Percentiles rank a stretch among this genome's conserved stretches.
phyloP scores from a whole-genome alignment of 2,797 vertebrate species.

The Helostoma temminkii region DNA sequence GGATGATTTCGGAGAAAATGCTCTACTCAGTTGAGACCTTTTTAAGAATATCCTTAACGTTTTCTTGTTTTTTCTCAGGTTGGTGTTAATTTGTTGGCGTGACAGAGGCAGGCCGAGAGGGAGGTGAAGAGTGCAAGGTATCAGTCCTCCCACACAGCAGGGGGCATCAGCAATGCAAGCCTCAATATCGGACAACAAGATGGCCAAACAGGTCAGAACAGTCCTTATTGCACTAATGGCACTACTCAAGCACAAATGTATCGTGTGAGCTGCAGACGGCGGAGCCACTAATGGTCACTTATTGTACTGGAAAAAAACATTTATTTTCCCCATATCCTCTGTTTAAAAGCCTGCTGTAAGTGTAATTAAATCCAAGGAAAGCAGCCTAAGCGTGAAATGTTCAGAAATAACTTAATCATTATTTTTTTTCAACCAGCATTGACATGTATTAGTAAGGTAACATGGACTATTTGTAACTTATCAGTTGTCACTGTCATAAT shows the following conservation, averaged over 20 bases:
- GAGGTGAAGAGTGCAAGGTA: conserved; percentile 84
- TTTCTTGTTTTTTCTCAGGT: conserved; percentile 64
- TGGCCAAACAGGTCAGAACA: conserved; percentile 85
- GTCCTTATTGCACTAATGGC: background rate
- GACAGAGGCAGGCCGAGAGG: conserved; percentile 83
- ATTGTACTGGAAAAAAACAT: background rate
- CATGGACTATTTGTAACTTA: too few relatives aligned
- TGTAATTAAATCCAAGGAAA: too few relatives aligned
- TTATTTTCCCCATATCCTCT: too few relatives aligned
- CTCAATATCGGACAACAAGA: conserved; percentile 84
- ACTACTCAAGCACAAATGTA: background rate
- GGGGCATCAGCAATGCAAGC: conserved; percentile 81
- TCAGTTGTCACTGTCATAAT: too few relatives aligned
- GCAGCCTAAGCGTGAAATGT: too few relatives aligned
- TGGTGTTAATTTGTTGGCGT: conserved; percentile 85
- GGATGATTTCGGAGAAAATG: background rate
- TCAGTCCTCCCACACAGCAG: conserved; percentile 81
- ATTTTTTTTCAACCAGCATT: too few relatives aligned
- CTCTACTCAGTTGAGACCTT: background rate
- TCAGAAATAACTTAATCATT: too few relatives aligned
- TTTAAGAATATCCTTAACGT: conserved; percentile 17
- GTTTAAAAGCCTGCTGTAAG: too few relatives aligned
- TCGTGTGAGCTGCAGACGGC: too few relatives aligned
- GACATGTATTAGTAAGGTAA: too few relatives aligned
- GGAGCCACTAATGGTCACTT: background rate